These are phyloP conservation scores for Gadopsis bispinosus DNA, from an alignment of 2,797 vertebrate genomes.

Conservation along the genomic window DNA sequence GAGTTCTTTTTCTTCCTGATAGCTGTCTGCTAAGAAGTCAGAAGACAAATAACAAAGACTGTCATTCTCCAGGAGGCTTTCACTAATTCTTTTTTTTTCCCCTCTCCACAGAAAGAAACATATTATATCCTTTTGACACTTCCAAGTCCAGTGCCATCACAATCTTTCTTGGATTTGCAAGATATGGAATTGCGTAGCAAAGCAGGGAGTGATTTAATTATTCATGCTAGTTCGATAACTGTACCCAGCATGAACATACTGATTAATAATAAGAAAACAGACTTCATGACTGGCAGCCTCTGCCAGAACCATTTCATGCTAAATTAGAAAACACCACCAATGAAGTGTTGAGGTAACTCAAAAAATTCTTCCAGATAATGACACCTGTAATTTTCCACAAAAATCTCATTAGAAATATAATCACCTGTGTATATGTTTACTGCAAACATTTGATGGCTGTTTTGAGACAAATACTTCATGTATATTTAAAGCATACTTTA, in stretches of 20 bases:
- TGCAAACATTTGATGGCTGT: background rate
- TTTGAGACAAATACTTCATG: slow-evolving; percentile 38
- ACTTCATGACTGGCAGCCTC: slow-evolving; percentile 45
- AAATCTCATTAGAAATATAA: slow-evolving; percentile 16
- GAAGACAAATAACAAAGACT: slow-evolving; percentile 88
- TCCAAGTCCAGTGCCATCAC: slow-evolving; percentile 68
- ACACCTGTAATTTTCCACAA: slow-evolving; percentile 6
- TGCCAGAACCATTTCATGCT: slow-evolving; percentile 29
- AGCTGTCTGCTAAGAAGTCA: slow-evolving; percentile 89
- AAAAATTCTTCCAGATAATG: slow-evolving; percentile 10
- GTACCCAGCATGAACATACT: slow-evolving; percentile 51
- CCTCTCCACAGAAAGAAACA: slow-evolving; percentile 53
- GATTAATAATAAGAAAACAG: slow-evolving; percentile 61
- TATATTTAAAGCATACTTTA: background rate
- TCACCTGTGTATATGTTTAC: slow-evolving; percentile 4
- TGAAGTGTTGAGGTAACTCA: slow-evolving; percentile 30
- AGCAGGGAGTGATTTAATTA: slow-evolving; percentile 63
- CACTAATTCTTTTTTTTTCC: slow-evolving; percentile 75
- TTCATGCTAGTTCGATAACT: slow-evolving; percentile 61
- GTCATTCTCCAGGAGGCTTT: slow-evolving; percentile 84
- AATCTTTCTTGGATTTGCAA: slow-evolving; percentile 54
- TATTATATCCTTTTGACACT: slow-evolving; percentile 71
- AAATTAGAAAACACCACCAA: slow-evolving; percentile 26
- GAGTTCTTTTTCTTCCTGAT: slow-evolving; percentile 88
- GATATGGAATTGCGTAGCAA: slow-evolving; percentile 49